phyloP scores from a whole-genome alignment of 1,140 invertebrate species.

The Pentalonia nigronervosa region DNA sequence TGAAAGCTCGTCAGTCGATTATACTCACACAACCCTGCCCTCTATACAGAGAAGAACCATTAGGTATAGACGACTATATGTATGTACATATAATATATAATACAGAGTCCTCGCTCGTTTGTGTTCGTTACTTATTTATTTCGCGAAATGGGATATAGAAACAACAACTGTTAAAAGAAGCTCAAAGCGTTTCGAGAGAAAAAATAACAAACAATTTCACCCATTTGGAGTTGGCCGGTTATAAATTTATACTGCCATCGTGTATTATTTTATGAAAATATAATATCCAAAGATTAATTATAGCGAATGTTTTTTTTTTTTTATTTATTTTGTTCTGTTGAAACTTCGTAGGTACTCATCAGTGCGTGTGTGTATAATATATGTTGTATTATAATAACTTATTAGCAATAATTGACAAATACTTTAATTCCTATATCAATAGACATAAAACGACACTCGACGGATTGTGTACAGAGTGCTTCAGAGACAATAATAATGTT shows the following conservation, averaged over 20 bases:
- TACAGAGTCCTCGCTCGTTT: neutral
- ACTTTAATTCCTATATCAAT: neutral
- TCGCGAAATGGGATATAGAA: neutral
- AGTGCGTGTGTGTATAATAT: neutral
- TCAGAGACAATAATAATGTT: neutral
- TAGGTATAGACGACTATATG: neutral
- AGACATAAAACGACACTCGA: neutral
- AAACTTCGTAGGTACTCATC: neutral
- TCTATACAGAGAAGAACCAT: too few species aligned
- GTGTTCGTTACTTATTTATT: neutral
- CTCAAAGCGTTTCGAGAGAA: neutral
- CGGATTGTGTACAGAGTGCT: neutral
- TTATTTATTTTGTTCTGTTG: neutral
- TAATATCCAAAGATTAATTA: neutral
- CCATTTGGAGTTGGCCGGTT: neutral
- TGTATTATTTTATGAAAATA: neutral
- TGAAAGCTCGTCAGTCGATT: constrained; percentile 31
- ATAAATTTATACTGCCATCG: neutral
- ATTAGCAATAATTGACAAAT: neutral
- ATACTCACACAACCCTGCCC: neutral
- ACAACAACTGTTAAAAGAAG: neutral
- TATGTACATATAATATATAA: neutral
- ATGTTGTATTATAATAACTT: constrained; percentile 9
- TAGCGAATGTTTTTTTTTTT: neutral
- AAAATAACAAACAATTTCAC: constrained; percentile 22